Evolutionary conservation across 2,113 vertebrate species (phyloP), one percentile per base, ranked within the genome.

Genomic region (Ictalurus punctatus): DNA sequence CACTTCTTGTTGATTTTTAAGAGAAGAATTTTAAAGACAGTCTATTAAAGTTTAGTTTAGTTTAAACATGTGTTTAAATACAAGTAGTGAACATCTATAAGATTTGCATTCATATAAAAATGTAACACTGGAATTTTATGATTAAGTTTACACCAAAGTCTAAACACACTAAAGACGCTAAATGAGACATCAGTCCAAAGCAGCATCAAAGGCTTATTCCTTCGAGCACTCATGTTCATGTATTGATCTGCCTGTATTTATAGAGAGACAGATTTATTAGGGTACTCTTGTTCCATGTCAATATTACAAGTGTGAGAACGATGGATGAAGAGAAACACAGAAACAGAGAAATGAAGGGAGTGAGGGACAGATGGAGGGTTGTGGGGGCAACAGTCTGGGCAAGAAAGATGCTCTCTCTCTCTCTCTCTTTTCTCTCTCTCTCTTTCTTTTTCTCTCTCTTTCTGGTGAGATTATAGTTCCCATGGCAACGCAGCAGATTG

Each of bases 401-500:
- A 89, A 88, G 86, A 92, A 83, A 63, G 85, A 93, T 89, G 92
- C 85, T 63, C 91, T 67, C 82, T 89, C 73, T 88, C 82, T 83
- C 87, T 91, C 87, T 67, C 34, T 90, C 14, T 81, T 79, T 34
- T 58, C 54, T 79, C 44, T 58, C 54, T 79, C 73, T 88, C 58
- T 93, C 84, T 88, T 89, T 80, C 80, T 63, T 88, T 90, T 86
- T 85, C 74, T 65, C 90, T 89, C 92, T 91, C 90, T 94, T 88
- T 84, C 40, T 88, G 87, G 93, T 92, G 92, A 95, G 94, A 95
- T 93, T 93, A 95, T 92, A 93, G 95, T 96, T 95, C 93, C 94
- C 93, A 96, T 96, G 92, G 95, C 92, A 96, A 96, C 95, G 8
- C 92, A 93, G 92, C 93, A 94, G 94, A 95, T 95, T 94, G 95